These are phyloP conservation scores for Sinella curviseta DNA, from an alignment of 1,140 invertebrate genomes.

Conservation along the genomic window DNA sequence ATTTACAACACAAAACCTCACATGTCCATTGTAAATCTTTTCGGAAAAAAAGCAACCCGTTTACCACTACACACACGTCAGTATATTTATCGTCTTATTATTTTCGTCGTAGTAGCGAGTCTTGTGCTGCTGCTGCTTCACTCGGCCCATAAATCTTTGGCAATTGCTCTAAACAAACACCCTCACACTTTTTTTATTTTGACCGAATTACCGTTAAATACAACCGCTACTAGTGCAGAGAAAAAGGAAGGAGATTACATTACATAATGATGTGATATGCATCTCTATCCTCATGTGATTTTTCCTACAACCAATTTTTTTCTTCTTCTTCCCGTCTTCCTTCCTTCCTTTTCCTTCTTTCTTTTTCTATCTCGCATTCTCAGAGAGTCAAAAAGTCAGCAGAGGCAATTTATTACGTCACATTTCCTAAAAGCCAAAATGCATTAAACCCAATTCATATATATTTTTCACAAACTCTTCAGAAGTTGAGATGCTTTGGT, in stretches of 20 bases:
- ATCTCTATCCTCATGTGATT: slow-evolving; percentile 4
- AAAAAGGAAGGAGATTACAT: neutral
- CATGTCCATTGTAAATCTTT: slow-evolving; percentile 24
- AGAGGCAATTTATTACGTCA: slow-evolving; percentile 19
- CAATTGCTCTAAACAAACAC: slow-evolving; percentile 24
- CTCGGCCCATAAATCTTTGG: slow-evolving; percentile 10
- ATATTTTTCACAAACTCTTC: too few relatives aligned
- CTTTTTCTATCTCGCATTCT: neutral
- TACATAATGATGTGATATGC: neutral
- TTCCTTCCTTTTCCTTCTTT: neutral
- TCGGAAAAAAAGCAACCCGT: neutral
- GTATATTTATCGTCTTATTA: neutral
- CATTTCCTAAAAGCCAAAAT: slow-evolving; percentile 23
- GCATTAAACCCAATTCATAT: slow-evolving; percentile 6
- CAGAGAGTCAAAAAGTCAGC: neutral
- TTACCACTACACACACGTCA: neutral
- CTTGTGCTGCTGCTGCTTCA: neutral
- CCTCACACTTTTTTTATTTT: slow-evolving; percentile 18
- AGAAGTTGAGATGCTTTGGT: too few relatives aligned
- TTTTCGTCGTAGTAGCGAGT: neutral
- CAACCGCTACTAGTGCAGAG: neutral
- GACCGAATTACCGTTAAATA: slow-evolving; percentile 21
- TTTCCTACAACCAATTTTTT: too few relatives aligned
- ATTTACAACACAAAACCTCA: slow-evolving; percentile 13
- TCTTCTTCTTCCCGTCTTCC: neutral